Base-by-base conservation (phyloP, 2,888 invertebrate genomes). In the Macroteleia sp. region DNA sequence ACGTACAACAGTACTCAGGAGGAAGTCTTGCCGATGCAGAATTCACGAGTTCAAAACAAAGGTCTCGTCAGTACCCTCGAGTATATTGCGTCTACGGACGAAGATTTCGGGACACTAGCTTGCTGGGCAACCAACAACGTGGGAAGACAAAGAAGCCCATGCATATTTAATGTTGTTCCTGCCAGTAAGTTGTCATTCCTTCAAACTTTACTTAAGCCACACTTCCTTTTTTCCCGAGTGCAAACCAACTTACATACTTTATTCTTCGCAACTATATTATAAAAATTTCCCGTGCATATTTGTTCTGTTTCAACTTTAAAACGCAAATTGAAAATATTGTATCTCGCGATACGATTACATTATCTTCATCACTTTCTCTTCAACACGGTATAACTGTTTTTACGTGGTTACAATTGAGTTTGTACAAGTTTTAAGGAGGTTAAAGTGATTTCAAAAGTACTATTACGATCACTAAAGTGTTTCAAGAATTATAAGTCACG, bases 111-210 rank as follows among this genome's bases (percentile, higher is more conserved):
- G 75, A 96, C 96, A 84, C 92, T 97, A 17, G 96, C 96, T 3
- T 97, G 97, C 89, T 97, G 97, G 97, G 97, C 97, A 3, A 95
- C 95, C 89, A 97, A 97, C 90, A 94, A 94, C 79, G 95, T 97
- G 12, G 97, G 97, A 22, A 94, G 95, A 82, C 97, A 97, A 91
- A 93, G 94, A 79, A 94, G 93, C 77, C 97, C 97, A 0, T 97
- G 97, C 87, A 92, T n/a, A n/a, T n/a, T n/a, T n/a, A n/a, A n/a
- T n/a, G n/a, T n/a, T 96, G 92, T 96, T 85, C 95, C 96, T 84
- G 97, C 96, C 83, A 95, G 97, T 97, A 93, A 93, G 94, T 92
- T 82, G 56, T 61, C 46, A 66, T 71, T 52, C 50, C 36, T 70
- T 62, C 48, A 30, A 70, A 70, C 62, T 54, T 62, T 52, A 59